Percentiles rank a stretch among this genome's conserved stretches.
Conservation (phyloP, 2,113 vertebrate genomes). For the Hyaena hyaena region DNA sequence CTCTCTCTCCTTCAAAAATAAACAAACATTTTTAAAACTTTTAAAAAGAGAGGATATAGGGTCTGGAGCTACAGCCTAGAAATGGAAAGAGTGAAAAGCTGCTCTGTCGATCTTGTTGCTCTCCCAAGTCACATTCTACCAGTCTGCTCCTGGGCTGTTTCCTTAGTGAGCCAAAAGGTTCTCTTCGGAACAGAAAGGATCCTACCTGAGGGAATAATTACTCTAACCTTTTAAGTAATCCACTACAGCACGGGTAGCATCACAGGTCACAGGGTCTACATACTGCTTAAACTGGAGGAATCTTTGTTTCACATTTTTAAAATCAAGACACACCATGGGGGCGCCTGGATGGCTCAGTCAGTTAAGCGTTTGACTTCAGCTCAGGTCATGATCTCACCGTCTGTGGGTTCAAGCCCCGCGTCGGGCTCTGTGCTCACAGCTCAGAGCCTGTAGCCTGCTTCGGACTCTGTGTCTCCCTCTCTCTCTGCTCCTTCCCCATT, state of each 20-base stretch:
- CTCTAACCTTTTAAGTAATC: neutral
- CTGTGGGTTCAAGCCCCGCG: no score
- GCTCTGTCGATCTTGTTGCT: neutral
- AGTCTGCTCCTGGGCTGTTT: neutral
- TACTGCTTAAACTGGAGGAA: neutral
- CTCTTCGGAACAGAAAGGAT: neutral
- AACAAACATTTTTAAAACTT: no score
- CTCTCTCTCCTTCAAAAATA: no score
- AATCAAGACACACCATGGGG: neutral
- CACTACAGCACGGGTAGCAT: neutral
- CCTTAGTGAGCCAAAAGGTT: neutral
- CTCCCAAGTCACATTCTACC: neutral
- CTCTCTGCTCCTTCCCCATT: no score
- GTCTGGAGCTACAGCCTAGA: neutral
- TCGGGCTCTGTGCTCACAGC: no score
- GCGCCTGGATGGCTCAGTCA: no score
- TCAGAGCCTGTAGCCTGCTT: no score
- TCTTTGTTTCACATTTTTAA: neutral
- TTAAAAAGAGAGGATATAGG: neutral
- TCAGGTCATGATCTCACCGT: no score
- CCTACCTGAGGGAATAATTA: neutral
- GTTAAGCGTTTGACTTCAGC: no score
- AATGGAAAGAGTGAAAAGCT: neutral
- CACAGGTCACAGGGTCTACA: neutral
- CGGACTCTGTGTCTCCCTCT: no score